Percentiles rank a stretch among this genome's conserved stretches.
These are phyloP conservation scores for Heliconius eleuchia DNA, from an alignment of 1,140 invertebrate species.

Conservation along the genomic window DNA sequence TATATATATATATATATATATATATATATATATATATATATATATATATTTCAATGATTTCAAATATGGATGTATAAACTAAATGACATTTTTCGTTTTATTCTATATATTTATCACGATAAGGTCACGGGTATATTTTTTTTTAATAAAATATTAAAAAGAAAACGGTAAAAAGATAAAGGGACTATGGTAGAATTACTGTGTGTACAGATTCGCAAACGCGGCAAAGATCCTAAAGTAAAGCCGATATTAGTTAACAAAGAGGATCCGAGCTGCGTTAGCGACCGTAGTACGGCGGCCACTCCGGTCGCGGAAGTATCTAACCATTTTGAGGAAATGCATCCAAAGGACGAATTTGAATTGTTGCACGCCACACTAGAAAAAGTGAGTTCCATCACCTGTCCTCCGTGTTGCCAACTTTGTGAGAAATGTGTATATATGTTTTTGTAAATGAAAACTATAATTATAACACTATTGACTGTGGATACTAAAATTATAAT, in stretches of 20 bases:
- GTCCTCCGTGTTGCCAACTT: conserved; percentile 23
- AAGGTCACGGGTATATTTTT: not conserved
- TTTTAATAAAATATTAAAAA: too few relatives aligned
- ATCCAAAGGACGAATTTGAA: conserved; percentile 91
- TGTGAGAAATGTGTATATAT: not conserved
- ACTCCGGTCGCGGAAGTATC: conserved; percentile 50
- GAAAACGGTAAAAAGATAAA: not conserved
- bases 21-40: too few relatives aligned
- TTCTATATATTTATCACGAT: not conserved
- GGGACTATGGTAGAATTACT: conserved; percentile 27
- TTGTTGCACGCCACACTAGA: conserved; percentile 79
- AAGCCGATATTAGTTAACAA: conserved; percentile 80
- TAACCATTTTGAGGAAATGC: conserved; percentile 90
- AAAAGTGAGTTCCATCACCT: conserved; percentile 72
- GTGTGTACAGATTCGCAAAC: conserved; percentile 78
- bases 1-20: too few relatives aligned
- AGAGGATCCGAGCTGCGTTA: conserved; percentile 81
- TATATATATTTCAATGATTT: too few relatives aligned
- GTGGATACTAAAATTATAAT: not conserved
- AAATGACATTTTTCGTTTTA: not conserved
- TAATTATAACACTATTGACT: not conserved
- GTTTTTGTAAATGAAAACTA: not conserved
- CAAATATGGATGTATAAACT: not conserved
- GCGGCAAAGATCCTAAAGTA: conserved; percentile 79
- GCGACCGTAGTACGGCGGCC: conserved; percentile 66